Base-by-base conservation (phyloP, 2,113 vertebrate species). In the Suncus etruscus region DNA sequence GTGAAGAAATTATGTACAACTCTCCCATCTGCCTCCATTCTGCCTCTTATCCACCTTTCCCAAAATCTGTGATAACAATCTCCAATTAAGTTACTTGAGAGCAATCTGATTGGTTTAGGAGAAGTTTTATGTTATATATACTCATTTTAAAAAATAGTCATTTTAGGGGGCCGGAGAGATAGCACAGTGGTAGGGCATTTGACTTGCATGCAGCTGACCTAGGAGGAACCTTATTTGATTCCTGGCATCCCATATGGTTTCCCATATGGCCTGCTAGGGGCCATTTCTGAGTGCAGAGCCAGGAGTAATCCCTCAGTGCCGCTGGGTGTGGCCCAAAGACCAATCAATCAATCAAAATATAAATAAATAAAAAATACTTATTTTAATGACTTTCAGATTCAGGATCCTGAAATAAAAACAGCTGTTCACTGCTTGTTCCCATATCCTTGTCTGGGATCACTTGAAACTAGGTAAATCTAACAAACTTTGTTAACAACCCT, bases 401-500 rank as follows among this genome's bases (percentile, higher is more conserved):
- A 80, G 81, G 24, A 4, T 83, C 6, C 31, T 54, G 7, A 7
- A 76, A 48, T 73, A 18, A 80, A 86, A 1, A 39, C 18, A 77
- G 51, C 8, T 63, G 11, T 15, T 1, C 3, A 3, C 61, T 73
- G 47, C 16, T 68, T 69, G 27, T 8, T 66, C 16, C 31, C 69
- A 72, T 47, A 75, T 58, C 12, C 39, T 48, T 18, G 10, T 39
- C 47, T 63, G 51, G 16, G 89, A 32, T 22, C 22, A 80, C 7
- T 45, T 73, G 54, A 58, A 45, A 68, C 82, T 73, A 3, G 4
- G 3, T 2, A 8, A 48, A 68, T 92, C 68, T 5, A 39, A 39
- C 68, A 78, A 45, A 94, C 47, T 66, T 92, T 80, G n/a, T 79
- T 68, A 83, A 25, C 15, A 89, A 32, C 61, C 86, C 18, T 94